Conservation (phyloP, 2,888 invertebrate genomes). For the Myopa tessellatipennis region DNA sequence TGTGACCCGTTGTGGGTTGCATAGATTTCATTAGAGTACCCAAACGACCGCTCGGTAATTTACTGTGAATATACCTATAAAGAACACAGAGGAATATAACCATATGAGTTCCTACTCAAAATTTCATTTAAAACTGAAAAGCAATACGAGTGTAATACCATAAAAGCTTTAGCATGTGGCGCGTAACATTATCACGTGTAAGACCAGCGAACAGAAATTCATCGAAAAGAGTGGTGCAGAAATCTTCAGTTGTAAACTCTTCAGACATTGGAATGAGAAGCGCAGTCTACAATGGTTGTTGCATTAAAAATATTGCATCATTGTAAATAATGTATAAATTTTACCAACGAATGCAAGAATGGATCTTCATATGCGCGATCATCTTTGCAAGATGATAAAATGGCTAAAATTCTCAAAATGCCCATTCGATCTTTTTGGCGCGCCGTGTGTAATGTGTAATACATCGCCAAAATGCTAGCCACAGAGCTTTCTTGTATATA, state of each 20-base stretch:
- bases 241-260: slow-evolving; percentile 93
- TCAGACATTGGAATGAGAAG: slow-evolving; percentile 88
- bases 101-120: background rate
- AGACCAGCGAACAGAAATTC: slow-evolving; percentile 94
- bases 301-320: slow-evolving; percentile 6
- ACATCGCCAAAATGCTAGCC: slow-evolving; percentile 93
- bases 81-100: slow-evolving; percentile 18
- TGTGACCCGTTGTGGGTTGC: slow-evolving; percentile 79
- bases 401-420: slow-evolving; percentile 86
- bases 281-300: slow-evolving; percentile 68
- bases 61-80: slow-evolving; percentile 85
- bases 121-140: slow-evolving; percentile 57
- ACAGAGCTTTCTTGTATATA: slow-evolving; percentile 92
- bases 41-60: slow-evolving; percentile 80
- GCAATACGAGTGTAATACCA: slow-evolving; percentile 72
- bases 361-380: slow-evolving; percentile 95
- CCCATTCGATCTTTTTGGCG: slow-evolving; percentile 84
- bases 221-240: slow-evolving; percentile 94
- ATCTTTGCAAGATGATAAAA: slow-evolving; percentile 89
- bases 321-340: slow-evolving; percentile 10
- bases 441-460: slow-evolving; percentile 91
- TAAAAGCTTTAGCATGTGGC: slow-evolving; percentile 89
- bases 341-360: slow-evolving; percentile 89
- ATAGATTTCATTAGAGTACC: slow-evolving; percentile 77
- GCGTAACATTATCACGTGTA: slow-evolving; percentile 88